Evolutionary conservation across 2,797 vertebrate genomes (phyloP).

Genomic region (Sorex maritimensis): DNA sequence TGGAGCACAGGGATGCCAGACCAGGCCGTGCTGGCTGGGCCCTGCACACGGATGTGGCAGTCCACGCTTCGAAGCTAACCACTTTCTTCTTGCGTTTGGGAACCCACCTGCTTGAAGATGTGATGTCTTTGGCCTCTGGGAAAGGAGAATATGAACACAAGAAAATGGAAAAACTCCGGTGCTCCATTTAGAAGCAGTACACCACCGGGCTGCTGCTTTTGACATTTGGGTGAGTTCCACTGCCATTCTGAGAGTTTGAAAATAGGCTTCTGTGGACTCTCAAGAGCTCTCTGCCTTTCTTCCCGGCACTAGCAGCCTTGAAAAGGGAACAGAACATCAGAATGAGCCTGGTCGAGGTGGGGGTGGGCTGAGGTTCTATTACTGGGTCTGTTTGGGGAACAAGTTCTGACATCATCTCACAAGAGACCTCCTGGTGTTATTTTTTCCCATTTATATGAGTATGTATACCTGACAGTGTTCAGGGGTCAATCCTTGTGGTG

Average conservation of each 20-base stretch:
- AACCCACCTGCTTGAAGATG: constrained; percentile 15
- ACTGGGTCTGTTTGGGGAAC: not conserved
- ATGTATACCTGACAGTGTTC: too few relatives aligned
- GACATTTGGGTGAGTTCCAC: not conserved
- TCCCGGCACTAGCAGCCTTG: too few relatives aligned
- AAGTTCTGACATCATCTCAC: not conserved
- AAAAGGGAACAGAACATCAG: too few relatives aligned
- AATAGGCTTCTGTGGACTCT: not conserved
- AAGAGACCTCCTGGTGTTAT: too few relatives aligned
- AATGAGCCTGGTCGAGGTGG: not conserved
- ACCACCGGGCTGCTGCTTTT: not conserved
- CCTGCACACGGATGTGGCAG: not conserved
- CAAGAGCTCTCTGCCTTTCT: too few relatives aligned
- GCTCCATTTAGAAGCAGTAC: constrained; percentile 23
- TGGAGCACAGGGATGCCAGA: constrained; percentile 24
- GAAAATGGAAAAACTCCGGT: not conserved
- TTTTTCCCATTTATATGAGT: too few relatives aligned
- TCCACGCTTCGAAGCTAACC: not conserved
- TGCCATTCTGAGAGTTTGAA: constrained; percentile 38
- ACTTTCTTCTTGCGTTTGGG: not conserved
- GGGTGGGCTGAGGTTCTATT: not conserved
- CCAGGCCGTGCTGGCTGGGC: not conserved
- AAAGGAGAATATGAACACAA: constrained; percentile 48
- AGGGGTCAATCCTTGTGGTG: too few relatives aligned
- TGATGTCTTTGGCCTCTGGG: constrained; percentile 57